Evolutionary conservation across 2,888 invertebrate species (phyloP), one percentile per base, ranked within the genome.

Genomic region (Xestia rhomboidea): DNA sequence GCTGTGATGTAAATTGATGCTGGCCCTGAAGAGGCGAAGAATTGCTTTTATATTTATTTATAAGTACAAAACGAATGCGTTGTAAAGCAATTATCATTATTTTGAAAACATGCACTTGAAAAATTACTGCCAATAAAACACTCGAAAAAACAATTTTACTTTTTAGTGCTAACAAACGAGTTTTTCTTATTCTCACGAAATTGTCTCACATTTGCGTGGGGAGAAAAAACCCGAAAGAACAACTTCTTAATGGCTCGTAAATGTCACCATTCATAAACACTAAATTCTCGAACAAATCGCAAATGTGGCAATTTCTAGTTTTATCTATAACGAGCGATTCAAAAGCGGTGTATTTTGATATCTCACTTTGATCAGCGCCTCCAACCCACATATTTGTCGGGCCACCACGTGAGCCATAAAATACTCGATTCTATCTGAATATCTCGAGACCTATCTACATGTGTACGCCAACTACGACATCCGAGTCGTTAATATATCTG

Each of bases 351-450:
- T 76, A 68, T 73, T 62, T 64, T 44, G 44, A 73, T 77, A 83
- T 78, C 75, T 71, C n/a, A 46, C 73, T 74, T 74, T 73, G 81
- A 81, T 85, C 78, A 70, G 69, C 69, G 75, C 66, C 73, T 79
- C 64, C 82, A 79, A 79, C 63, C 27, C 46, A 68, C 81, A 85
- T 83, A 79, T 79, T 81, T 79, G 67, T 77, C 71, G 64, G 77
- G 70, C 72, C 74, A 76, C 76, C 81, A 79, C 74, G 63, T 74
- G 68, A 69, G 78, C 77, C 63, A 79, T 82, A 76, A 82, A 82
- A 81, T 77, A 68, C 75, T 77, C 67, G 66, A 74, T 80, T 21
- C 68, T 79, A 87, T 84, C 78, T 73, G 69, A 77, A 80, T 78
- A 76, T 77, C 68, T 76, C 27, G 13, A 79, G 69, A 80, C 73